These are phyloP conservation scores for Hippolais icterina DNA, from an alignment of 2,113 vertebrate species.

Conservation along the genomic window DNA sequence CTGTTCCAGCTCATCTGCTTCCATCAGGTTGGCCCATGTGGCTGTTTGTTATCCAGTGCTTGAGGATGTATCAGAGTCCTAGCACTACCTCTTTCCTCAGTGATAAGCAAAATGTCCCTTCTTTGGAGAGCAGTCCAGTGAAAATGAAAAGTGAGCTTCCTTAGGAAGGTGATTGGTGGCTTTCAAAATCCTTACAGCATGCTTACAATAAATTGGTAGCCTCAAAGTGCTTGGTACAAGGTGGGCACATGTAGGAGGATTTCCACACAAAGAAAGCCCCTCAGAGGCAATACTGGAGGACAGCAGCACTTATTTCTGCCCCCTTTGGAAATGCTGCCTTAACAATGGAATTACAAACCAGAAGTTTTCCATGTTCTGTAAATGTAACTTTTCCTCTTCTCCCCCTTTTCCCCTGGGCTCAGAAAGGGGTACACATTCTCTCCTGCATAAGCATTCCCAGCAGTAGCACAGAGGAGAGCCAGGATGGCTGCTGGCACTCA, in stretches of 20 bases:
- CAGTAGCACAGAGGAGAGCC: neutral
- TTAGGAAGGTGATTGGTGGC: neutral
- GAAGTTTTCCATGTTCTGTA: neutral
- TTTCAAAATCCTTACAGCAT: neutral
- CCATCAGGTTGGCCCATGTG: neutral
- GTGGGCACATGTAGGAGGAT: neutral
- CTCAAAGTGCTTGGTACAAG: neutral
- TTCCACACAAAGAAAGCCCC: neutral
- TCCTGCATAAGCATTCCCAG: neutral
- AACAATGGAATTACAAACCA: neutral
- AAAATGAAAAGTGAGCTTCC: neutral
- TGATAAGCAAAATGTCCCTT: neutral
- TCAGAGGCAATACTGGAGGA: neutral
- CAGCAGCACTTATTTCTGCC: neutral
- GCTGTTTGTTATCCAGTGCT: neutral
- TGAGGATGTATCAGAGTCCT: neutral
- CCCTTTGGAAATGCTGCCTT: neutral
- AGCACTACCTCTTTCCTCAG: neutral
- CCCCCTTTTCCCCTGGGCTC: neutral
- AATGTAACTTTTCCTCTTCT: neutral
- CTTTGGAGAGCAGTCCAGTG: neutral
- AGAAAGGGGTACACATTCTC: rapidly evolving
- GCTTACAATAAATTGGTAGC: neutral
- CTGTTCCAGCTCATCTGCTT: neutral
- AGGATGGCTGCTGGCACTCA: rapidly evolving